Evolutionary conservation across 2,888 invertebrate genomes (phyloP).

Genomic region (Rhabditoides inermis): DNA sequence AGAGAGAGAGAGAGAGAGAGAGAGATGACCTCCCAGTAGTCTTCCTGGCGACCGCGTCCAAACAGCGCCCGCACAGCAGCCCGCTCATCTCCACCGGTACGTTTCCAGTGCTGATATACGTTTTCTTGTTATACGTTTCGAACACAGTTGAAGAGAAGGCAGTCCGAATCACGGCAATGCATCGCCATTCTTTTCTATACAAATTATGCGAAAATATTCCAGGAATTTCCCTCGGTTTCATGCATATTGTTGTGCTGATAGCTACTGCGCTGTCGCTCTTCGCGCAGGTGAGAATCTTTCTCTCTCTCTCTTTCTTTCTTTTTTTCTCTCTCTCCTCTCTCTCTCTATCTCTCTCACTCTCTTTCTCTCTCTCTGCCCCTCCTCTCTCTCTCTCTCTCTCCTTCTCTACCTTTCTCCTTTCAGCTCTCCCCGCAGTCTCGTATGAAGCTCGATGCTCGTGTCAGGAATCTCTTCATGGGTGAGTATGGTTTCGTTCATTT

Average conservation of each 20-base stretch:
- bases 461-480: too few species aligned
- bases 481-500: too few species aligned
- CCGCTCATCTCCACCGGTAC: too few species aligned
- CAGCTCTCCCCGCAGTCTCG: background rate
- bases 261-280: background rate
- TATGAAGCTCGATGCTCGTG: too few species aligned
- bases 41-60: background rate
- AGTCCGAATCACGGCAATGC: too few species aligned
- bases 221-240: too few species aligned
- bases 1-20: constrained; percentile 1
- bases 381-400: background rate
- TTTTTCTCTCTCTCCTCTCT: background rate
- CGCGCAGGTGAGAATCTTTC: background rate
- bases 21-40: background rate
- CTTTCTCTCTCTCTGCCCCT: background rate
- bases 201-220: too few species aligned
- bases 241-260: background rate
- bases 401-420: background rate
- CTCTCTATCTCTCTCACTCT: background rate
- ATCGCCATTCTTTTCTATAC: too few species aligned
- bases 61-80: too few species aligned
- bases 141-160: too few species aligned
- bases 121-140: too few species aligned
- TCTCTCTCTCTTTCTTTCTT: background rate
- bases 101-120: too few species aligned